phyloP scores from a whole-genome alignment of 2,797 vertebrate genomes.

The Ctenopoma multispine region DNA sequence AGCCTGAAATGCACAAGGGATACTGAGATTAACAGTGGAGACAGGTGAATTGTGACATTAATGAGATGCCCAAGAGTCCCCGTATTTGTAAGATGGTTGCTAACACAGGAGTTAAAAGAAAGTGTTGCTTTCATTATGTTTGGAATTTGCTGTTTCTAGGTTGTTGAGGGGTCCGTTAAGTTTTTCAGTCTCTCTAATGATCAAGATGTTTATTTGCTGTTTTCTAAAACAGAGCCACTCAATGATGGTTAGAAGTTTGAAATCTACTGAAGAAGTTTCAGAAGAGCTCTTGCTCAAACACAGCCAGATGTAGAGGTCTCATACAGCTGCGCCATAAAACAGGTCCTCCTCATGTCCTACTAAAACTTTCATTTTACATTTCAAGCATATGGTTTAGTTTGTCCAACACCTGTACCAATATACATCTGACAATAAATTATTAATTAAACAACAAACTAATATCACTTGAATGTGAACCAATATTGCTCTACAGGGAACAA shows the following conservation, averaged over 20 bases:
- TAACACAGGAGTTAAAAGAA: background rate
- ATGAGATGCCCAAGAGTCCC: background rate
- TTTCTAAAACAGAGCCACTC: background rate
- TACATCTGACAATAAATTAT: conserved; percentile 77
- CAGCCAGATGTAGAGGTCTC: conserved; percentile 52
- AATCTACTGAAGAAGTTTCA: conserved; percentile 47
- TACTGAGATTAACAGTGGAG: background rate
- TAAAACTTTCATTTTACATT: conserved; percentile 55
- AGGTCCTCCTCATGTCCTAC: conserved; percentile 49
- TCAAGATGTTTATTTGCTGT: background rate
- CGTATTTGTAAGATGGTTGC: background rate
- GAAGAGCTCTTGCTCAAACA: conserved; percentile 67
- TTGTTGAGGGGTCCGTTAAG: background rate
- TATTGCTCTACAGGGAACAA: conserved; percentile 63
- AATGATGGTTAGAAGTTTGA: conserved; percentile 25
- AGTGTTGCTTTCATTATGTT: background rate
- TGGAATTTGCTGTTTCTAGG: background rate
- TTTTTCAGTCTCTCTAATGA: conserved; percentile 9
- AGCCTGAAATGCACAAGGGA: background rate
- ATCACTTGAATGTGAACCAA: conserved; percentile 68
- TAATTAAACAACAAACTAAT: conserved; percentile 77
- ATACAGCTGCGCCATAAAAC: conserved; percentile 63
- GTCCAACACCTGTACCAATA: conserved; percentile 75
- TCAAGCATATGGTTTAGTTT: conserved; percentile 75
- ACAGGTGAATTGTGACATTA: background rate